Evolutionary conservation across 53 echinoderm and acorn worm species (phyloP).

Genomic region (Mesocentrotus franciscanus): DNA sequence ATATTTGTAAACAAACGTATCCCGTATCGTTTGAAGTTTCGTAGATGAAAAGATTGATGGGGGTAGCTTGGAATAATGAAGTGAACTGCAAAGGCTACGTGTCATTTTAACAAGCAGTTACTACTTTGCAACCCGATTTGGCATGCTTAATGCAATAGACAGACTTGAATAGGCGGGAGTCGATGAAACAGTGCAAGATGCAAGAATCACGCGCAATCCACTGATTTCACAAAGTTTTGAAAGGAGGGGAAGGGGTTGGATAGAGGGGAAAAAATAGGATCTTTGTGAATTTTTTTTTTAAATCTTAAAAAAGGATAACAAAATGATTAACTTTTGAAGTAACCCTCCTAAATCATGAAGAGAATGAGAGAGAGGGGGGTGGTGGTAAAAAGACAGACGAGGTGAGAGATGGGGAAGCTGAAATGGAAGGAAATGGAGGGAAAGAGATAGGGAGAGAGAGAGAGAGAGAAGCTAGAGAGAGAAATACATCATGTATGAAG

Average conservation of each 20-base stretch:
- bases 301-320: no score
- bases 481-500: neutral
- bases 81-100: neutral
- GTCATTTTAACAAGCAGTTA: neutral
- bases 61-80: neutral
- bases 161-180: neutral
- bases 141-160: neutral
- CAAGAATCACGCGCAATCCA: neutral
- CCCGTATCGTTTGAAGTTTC: neutral
- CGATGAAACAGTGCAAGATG: neutral
- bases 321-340: no score
- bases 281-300: no score
- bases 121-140: neutral
- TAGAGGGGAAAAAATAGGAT: neutral
- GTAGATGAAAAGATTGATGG: neutral
- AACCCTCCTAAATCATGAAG: neutral
- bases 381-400: neutral
- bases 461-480: neutral
- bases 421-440: neutral
- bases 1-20: conserved; percentile 22
- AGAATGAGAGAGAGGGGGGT: neutral
- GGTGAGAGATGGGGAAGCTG: neutral
- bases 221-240: neutral
- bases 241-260: neutral
- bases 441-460: conserved; percentile 20